Evolutionary conservation across 2,888 invertebrate species (phyloP).

Genomic region (Lepidochrysops patricia): DNA sequence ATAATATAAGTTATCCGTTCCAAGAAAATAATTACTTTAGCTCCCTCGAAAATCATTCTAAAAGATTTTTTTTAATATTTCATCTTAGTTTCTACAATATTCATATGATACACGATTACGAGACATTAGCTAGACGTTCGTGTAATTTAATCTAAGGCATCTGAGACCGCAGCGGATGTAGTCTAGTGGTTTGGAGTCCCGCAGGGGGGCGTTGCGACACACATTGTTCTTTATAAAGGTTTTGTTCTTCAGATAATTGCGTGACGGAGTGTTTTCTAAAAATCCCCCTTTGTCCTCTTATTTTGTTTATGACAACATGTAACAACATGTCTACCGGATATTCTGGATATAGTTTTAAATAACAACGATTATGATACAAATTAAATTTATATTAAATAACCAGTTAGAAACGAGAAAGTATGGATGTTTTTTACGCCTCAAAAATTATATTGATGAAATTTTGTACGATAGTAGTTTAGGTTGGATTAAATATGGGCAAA

Average conservation of each 20-base stretch:
- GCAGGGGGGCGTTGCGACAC: constrained; percentile 39
- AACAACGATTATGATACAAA: background rate
- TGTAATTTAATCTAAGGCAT: constrained; percentile 52
- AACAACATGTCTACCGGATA: background rate
- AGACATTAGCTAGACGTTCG: constrained; percentile 29
- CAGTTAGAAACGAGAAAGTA: no score
- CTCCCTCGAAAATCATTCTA: background rate
- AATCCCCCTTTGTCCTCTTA: constrained; percentile 10
- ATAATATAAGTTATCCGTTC: no score
- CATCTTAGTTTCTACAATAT: background rate
- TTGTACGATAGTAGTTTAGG: no score
- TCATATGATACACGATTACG: constrained; percentile 25
- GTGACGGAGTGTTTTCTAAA: constrained; percentile 14
- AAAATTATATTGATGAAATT: no score
- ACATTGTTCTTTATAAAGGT: constrained; percentile 29
- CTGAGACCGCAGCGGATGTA: constrained; percentile 47
- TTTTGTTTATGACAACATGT: constrained; percentile 13
- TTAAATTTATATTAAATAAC: no score
- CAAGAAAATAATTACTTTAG: background rate
- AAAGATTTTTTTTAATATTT: background rate
- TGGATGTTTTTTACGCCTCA: no score
- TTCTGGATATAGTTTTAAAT: background rate
- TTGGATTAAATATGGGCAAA: no score
- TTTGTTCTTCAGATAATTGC: constrained; percentile 22
- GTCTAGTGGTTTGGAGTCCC: constrained; percentile 38